Percentiles rank a stretch among this genome's conserved stretches.
phyloP scores from a whole-genome alignment of 2,113 vertebrate genomes.

The Leucoraja erinaceus region DNA sequence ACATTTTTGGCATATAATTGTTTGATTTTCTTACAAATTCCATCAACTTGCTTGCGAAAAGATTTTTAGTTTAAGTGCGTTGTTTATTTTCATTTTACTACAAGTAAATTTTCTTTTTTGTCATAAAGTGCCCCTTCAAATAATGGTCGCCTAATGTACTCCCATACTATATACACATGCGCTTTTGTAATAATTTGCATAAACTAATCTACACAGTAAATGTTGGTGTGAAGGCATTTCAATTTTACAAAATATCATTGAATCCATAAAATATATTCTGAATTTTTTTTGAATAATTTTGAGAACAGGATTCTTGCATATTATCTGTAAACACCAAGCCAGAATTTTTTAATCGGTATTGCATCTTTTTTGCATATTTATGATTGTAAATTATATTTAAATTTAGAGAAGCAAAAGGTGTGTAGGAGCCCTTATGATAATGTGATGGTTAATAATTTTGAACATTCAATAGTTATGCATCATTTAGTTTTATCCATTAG shows the following conservation, averaged over 20 bases:
- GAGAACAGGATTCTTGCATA: not conserved
- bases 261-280: conserved; percentile 9
- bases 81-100: conserved; percentile 50
- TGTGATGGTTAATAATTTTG: conserved; percentile 3
- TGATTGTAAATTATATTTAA: conserved; percentile 37
- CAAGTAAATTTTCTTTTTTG: conserved; percentile 54
- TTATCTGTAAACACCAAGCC: conserved; percentile 12
- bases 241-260: conserved; percentile 15
- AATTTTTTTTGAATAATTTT: not conserved
- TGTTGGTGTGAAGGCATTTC: conserved; percentile 7
- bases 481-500: conserved; percentile 27
- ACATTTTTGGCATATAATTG: conserved; percentile 53
- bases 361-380: conserved; percentile 36
- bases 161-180: not conserved
- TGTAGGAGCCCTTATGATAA: not conserved
- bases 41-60: conserved; percentile 66
- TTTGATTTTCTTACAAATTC: conserved; percentile 55
- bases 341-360: conserved; percentile 35
- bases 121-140: conserved; percentile 49
- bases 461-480: not conserved
- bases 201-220: not conserved
- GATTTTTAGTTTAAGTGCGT: conserved; percentile 56
- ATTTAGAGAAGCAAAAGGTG: not conserved
- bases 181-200: conserved; percentile 5
- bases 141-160: not conserved